phyloP scores from a whole-genome alignment of 2,797 vertebrate species.

The Echeneis naucrates region DNA sequence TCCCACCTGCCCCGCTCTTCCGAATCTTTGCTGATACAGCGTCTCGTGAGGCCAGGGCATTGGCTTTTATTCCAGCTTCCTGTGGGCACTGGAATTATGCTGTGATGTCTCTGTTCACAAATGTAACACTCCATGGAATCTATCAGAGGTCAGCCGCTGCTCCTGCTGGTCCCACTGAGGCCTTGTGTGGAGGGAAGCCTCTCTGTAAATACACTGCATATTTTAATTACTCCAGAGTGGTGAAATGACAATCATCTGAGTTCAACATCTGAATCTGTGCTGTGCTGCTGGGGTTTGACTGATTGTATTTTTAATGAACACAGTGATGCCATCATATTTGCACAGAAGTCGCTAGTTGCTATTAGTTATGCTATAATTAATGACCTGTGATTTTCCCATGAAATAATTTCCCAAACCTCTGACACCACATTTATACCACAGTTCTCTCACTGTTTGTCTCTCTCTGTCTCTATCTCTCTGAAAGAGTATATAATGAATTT shows the following conservation, averaged over 20 bases:
- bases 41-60: slow-evolving; percentile 50
- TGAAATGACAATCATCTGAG: background rate
- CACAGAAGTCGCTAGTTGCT: background rate
- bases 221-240: background rate
- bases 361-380: background rate
- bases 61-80: slow-evolving; percentile 62
- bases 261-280: background rate
- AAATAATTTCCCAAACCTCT: background rate
- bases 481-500: background rate
- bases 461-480: background rate
- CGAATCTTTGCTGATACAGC: slow-evolving; percentile 63
- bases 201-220: background rate
- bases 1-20: slow-evolving; percentile 37
- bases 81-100: slow-evolving; percentile 33
- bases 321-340: background rate
- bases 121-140: slow-evolving; percentile 44
- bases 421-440: background rate
- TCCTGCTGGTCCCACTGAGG: slow-evolving; percentile 4
- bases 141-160: slow-evolving; percentile 30
- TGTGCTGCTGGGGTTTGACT: background rate
- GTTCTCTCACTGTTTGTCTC: no score
- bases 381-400: background rate
- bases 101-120: slow-evolving; percentile 37
- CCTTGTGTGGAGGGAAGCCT: slow-evolving; percentile 14
- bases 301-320: background rate